These are phyloP conservation scores for Chionoecetes opilio DNA, from an alignment of 1,140 invertebrate species.

Conservation along the genomic window DNA sequence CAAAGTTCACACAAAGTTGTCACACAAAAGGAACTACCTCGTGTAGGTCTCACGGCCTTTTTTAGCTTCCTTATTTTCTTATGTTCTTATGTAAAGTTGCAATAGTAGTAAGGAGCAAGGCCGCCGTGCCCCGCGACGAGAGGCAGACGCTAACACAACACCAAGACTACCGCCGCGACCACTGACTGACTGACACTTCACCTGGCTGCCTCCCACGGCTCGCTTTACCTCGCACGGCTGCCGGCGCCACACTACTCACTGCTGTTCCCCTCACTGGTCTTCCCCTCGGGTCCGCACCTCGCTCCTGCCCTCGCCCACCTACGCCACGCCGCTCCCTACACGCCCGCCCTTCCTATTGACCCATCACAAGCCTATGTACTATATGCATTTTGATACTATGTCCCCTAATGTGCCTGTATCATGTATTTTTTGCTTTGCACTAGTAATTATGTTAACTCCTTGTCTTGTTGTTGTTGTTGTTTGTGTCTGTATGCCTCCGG, in stretches of 20 bases:
- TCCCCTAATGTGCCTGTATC: no score
- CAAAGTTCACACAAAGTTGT: neutral
- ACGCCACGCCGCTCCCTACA: neutral
- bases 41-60: no score
- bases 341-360: neutral
- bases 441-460: no score
- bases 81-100: no score
- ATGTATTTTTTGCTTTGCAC: no score
- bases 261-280: neutral
- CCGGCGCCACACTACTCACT: constrained; percentile 69
- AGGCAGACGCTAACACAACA: neutral
- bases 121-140: neutral
- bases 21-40: no score
- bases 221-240: constrained; percentile 71
- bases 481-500: no score
- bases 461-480: no score
- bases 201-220: constrained; percentile 31
- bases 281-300: constrained; percentile 36
- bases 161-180: constrained; percentile 19
- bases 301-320: constrained; percentile 15
- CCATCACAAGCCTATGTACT: no score
- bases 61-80: no score
- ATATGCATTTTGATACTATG: no score
- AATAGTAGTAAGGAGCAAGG: neutral
- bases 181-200: constrained; percentile 38